These are phyloP conservation scores for Eucidaris tribuloides DNA, from an alignment of 35 echinoderm and acorn worm genomes.

Conservation along the genomic window DNA sequence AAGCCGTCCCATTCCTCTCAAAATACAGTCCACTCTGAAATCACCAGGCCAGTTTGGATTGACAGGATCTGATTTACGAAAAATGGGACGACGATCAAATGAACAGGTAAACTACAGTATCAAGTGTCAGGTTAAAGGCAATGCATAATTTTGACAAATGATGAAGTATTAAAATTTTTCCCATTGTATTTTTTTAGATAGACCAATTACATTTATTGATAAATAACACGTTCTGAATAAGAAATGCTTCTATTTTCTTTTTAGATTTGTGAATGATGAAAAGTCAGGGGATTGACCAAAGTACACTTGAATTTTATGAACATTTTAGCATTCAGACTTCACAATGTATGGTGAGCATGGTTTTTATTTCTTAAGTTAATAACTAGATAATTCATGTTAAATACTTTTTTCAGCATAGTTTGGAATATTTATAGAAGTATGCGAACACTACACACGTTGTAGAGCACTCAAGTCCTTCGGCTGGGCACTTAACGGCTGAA, in stretches of 20 bases:
- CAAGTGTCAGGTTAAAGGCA: too few relatives aligned
- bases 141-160: not conserved
- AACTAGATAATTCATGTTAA: too few relatives aligned
- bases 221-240: not conserved
- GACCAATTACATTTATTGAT: not conserved
- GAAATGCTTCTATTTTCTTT: too few relatives aligned
- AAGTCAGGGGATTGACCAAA: too few relatives aligned
- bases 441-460: too few relatives aligned
- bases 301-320: too few relatives aligned
- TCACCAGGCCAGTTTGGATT: slow-evolving; percentile 41
- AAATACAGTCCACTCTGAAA: slow-evolving; percentile 60
- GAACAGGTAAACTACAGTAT: not conserved
- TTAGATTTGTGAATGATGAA: too few relatives aligned
- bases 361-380: too few relatives aligned
- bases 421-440: too few relatives aligned
- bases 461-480: not conserved
- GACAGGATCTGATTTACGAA: slow-evolving; percentile 33
- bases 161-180: not conserved
- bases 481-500: not conserved
- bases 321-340: too few relatives aligned
- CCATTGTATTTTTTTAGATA: not conserved
- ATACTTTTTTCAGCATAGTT: too few relatives aligned
- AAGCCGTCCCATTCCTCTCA: slow-evolving; percentile 49
- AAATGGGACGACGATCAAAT: not conserved
- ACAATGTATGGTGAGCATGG: too few relatives aligned